These are phyloP conservation scores for Eciton burchellii DNA, from an alignment of 1,140 invertebrate genomes.

Conservation along the genomic window DNA sequence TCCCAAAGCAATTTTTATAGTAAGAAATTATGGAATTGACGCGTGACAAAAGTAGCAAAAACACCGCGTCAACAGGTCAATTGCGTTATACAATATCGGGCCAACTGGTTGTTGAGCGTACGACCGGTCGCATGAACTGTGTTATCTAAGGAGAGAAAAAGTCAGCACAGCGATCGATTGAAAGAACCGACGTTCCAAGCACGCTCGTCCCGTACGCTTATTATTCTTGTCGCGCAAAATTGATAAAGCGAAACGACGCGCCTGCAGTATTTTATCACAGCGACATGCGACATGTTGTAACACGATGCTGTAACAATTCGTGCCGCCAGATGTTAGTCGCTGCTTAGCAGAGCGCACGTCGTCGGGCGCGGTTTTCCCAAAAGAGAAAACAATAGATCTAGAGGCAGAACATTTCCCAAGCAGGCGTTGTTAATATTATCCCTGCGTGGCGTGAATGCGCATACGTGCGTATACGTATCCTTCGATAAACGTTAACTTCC, in stretches of 20 bases:
- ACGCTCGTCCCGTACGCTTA: background rate
- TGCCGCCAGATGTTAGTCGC: background rate
- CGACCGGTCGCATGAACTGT: background rate
- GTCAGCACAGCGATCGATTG: background rate
- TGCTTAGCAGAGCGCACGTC: background rate
- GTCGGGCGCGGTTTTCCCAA: background rate
- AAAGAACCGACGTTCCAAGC: background rate
- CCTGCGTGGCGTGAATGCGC: background rate
- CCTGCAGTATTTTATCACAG: conserved; percentile 18
- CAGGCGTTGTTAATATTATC: too few relatives aligned
- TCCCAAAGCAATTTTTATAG: too few relatives aligned
- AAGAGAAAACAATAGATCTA: background rate
- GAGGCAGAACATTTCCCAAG: background rate
- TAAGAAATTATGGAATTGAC: background rate
- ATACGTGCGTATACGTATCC: background rate
- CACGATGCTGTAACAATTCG: background rate
- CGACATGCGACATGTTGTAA: conserved; percentile 6
- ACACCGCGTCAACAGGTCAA: background rate
- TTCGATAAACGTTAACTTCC: background rate
- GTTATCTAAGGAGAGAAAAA: conserved; percentile 3
- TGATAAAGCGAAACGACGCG: background rate
- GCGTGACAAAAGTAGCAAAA: background rate
- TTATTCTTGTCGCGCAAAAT: conserved; percentile 29
- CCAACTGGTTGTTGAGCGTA: background rate
- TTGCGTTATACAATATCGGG: conserved; percentile 24